These are phyloP conservation scores for Diplogasteroides magnus DNA, from an alignment of 1,140 invertebrate genomes.

Conservation along the genomic window DNA sequence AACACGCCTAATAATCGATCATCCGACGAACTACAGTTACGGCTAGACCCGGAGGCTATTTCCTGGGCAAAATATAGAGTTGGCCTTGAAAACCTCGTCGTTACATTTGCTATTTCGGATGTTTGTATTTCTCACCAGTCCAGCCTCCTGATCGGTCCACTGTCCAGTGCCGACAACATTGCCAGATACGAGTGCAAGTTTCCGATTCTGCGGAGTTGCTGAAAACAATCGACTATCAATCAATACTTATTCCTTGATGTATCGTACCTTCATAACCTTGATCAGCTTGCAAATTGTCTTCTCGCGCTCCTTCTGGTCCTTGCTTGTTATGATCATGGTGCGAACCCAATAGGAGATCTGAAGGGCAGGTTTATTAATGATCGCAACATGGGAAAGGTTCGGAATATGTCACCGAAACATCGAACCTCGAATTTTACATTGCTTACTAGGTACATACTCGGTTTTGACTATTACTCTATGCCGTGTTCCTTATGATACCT, in stretches of 20 bases:
- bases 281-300: constrained; percentile 92
- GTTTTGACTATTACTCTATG: too few species aligned
- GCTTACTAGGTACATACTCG: too few species aligned
- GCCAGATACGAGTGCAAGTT: constrained; percentile 98
- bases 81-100: too few species aligned
- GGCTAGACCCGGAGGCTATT: too few species aligned
- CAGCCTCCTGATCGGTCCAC: constrained; percentile 82
- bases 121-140: constrained; percentile 65
- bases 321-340: constrained; percentile 70
- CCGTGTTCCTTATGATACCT: constrained; percentile 64
- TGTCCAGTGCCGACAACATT: constrained; percentile 88
- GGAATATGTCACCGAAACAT: neutral
- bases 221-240: constrained; percentile 16
- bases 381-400: neutral
- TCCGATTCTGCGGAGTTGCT: constrained; percentile 79
- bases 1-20: too few species aligned
- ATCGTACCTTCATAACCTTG: constrained; percentile 90
- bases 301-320: constrained; percentile 86
- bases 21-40: too few species aligned
- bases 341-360: constrained; percentile 88
- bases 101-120: neutral
- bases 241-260: neutral
- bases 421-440: neutral
- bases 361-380: constrained; percentile 2
- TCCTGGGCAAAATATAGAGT: too few species aligned